Base-by-base conservation (phyloP, 1,140 invertebrate species). In the Amphibalanus amphitrite region DNA sequence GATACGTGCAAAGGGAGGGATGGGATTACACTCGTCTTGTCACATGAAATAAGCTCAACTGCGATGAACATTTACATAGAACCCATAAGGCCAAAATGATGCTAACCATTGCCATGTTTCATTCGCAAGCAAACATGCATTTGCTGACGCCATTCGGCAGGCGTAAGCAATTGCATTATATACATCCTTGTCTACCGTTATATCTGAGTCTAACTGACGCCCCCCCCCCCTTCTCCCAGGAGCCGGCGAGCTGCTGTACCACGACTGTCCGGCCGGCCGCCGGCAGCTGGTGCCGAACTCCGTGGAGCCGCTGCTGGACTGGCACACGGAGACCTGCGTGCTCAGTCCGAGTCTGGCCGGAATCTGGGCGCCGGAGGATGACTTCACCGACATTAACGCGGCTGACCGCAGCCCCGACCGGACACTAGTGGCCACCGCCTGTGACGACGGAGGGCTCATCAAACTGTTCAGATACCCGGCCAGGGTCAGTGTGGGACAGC, bases 381-480 rank as follows among this genome's bases (percentile, higher is more conserved):
- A 75, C 67, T 67, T 75, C 8, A 74, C 73, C 15, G 75, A 75
- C 69, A 73, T 75, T 20, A 75, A 75, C 71, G 75, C 75, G 20
- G 65, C 74, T 3, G 75, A 73, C 47, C 73, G 73, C 30, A 73
- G 73, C 1, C 6, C 69, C 65, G 67, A 38, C 17, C 70, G 73
- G 10, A 72, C 75, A 30, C 25, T 75, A 8, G 73, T 75, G 3
- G 75, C 72, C 8, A 64, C 72, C 4, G 75, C 72, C 8, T 68
- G 38, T 47, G 73, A 75, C 40, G 70, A 72, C 20, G 40, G 71
- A n/a, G 75, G 73, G 0, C 71, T 75, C 4, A 28, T 75, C 47
- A 74, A 72, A 13, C 72, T 75, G 28, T 75, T 74, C 47, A 29
- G 64, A 0, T 75, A 73, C 30, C 75, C 75, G 20, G 69, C 71